A percentile compares a stretch with the other conserved stretches of the same genome.
Conservation (phyloP, 2,888 invertebrate genomes). For the Cheilosia variabilis region DNA sequence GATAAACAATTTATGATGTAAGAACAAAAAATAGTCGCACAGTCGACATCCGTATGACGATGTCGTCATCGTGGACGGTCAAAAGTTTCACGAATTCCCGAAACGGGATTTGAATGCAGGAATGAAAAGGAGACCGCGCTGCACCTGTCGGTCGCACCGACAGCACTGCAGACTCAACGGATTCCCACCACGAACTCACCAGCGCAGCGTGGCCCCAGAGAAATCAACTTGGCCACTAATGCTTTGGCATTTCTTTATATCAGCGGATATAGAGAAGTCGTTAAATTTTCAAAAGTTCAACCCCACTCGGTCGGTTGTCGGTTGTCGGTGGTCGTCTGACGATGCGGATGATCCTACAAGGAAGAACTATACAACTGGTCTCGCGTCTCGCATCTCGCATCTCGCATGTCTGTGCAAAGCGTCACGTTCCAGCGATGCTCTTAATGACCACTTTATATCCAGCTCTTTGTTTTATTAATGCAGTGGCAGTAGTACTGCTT, state of each 20-base stretch:
- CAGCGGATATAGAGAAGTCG: slow-evolving; percentile 17
- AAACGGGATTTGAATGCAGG: slow-evolving; percentile 33
- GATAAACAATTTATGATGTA: slow-evolving; percentile 25
- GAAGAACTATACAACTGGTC: slow-evolving; percentile 10
- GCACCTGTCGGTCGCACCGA: slow-evolving; percentile 15
- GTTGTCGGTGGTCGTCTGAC: neutral
- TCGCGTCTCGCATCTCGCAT: neutral
- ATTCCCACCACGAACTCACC: slow-evolving; percentile 10
- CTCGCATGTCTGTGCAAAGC: slow-evolving; percentile 29
- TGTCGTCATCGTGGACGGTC: neutral
- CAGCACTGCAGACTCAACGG: neutral
- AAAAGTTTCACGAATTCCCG: slow-evolving; percentile 43
- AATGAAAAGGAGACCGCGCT: slow-evolving; percentile 7
- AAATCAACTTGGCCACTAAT: slow-evolving; percentile 58
- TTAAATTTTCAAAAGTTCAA: slow-evolving; percentile 49
- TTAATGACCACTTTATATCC: slow-evolving; percentile 36
- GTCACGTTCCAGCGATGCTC: slow-evolving; percentile 37
- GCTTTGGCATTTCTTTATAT: slow-evolving; percentile 34
- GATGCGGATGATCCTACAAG: neutral
- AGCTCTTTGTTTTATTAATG: slow-evolving; percentile 38
- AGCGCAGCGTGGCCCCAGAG: slow-evolving; percentile 28
- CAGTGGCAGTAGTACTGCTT: slow-evolving; percentile 12
- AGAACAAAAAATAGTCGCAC: neutral
- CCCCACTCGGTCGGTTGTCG: neutral
- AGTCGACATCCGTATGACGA: slow-evolving; percentile 3